Base-by-base conservation (phyloP, 1,140 invertebrate species). In the Papilio polyxenes region DNA sequence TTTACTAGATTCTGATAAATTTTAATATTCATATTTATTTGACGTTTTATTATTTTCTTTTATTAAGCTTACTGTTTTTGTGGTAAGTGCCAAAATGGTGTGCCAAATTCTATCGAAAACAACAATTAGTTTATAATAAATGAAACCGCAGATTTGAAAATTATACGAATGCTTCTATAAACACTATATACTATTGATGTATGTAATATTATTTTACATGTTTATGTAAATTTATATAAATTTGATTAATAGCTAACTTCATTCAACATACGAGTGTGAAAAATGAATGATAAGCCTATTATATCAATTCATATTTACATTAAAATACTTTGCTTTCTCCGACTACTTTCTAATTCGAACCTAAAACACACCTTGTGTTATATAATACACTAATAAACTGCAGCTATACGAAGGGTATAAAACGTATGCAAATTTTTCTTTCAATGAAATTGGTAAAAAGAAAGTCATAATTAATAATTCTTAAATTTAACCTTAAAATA, bases 251-350 rank as follows among this genome's bases (percentile, higher is more conserved):
- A 17, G 62, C 8, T 65, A 23, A 9, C 10, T 65, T 31, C 9
- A 65, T 65, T 20, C 23, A 65, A 65, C 20, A 31, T 31, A 31
- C 11, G 20, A 65, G 10, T 65, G 23, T 31, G 59, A 65, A 65
- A 65, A 65, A 65, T 62, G 5, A 20, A 62, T 65, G 10, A 65
- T 23, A 23, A 11, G 23, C 62, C 20, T 11, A 5, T 31, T 23
- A 65, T 9, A 62, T 23, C 62, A 20, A 65, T 65, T 62, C 59
- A 23, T 62, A 62, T 62, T 62, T 20, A 62, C 10, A 62, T 65
- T 23, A 65, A 31, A 65, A 65, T 6, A 56, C 53, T 62, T 62
- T 65, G 9, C 62, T 65, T 65, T 65, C 62, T 65, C 62, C 62
- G 1, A 17, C 62, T 10, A 3, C 62, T 65, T 65, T 65, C 62